Evolutionary conservation across 2,888 invertebrate species (phyloP).

Genomic region (Brachyptera risi): DNA sequence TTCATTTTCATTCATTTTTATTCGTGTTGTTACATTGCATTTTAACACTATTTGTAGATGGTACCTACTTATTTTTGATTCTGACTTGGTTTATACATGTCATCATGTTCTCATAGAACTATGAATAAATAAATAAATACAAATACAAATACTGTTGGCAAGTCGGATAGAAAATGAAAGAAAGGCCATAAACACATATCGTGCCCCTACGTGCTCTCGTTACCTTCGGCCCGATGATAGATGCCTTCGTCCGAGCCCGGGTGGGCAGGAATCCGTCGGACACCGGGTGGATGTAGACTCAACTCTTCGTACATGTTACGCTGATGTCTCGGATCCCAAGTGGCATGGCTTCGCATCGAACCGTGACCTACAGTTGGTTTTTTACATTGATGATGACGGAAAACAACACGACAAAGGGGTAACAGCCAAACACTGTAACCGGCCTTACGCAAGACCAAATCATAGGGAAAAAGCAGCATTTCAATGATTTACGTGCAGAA

Average conservation of each 20-base stretch:
- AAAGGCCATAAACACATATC: too few species aligned
- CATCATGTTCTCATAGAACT: too few species aligned
- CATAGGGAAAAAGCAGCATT: conserved; percentile 6
- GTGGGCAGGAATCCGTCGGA: conserved; percentile 31
- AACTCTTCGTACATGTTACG: conserved; percentile 87
- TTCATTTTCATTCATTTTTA: too few species aligned
- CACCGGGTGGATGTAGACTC: conserved; percentile 57
- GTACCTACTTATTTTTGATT: too few species aligned
- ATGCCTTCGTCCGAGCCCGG: conserved; percentile 63
- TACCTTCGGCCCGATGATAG: conserved; percentile 46
- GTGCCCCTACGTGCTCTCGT: not conserved
- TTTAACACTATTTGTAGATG: too few species aligned
- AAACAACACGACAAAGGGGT: not conserved
- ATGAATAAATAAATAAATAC: too few species aligned
- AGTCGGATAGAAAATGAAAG: too few species aligned
- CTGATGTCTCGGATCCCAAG: conserved; percentile 86
- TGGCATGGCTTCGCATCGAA: conserved; percentile 53
- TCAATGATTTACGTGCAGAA: not conserved
- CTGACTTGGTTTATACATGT: too few species aligned
- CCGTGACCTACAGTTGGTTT: conserved; percentile 45
- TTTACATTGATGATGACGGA: too few species aligned
- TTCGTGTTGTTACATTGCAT: too few species aligned
- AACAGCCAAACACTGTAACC: conserved; percentile 2
- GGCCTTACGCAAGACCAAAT: conserved; percentile 12
- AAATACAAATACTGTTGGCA: too few species aligned